Evolutionary conservation across 2,113 vertebrate species (phyloP), one percentile per base, ranked within the genome.

Genomic region (Pollimyrus isidori): DNA sequence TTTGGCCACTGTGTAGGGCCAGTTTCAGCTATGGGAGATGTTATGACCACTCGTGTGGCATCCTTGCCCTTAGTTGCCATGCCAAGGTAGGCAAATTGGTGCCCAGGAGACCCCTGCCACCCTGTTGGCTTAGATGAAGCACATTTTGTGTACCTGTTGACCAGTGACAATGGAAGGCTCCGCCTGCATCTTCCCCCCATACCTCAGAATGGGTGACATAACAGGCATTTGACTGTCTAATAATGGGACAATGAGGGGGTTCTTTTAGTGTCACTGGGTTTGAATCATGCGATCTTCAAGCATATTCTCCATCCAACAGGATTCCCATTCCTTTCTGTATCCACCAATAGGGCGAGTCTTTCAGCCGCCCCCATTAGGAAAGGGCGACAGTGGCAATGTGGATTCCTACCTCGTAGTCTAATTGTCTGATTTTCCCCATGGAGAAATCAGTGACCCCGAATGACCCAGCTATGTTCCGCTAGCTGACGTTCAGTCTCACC

Each of bases 371-470:
- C 15, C 19, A 48, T 84, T 84, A 23, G 48, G 19, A 73, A 58
- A 13, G 86, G 62, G 84, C 30, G 53, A 73, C 85, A 42, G 49
- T 80, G 58, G 48, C 30, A 26, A 30, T 17, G 21, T 42, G 62
- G 45, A 89, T 89, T 86, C 85, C 62, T 39, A 4, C 35, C 46
- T 15, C 48, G 19, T 86, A 30, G 50, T 73, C 15, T 45, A 73
- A 69, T 69, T 86, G 69, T n/a, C 89, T 76, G 85, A 89, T 87
- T 86, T 53, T 26, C 89, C 73, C n/a, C 56, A 42, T 30, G 49
- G 58, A 87, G 49, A 87, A 13, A 39, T 39, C 48, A 42, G 15
- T 84, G 88, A 53, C n/a, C 76, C 89, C 86, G 15, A 80, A 76
- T 89, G 58, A 80, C 85, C 84, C 35, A 35, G 39, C 50, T 58